Evolutionary conservation across 2,888 invertebrate species (phyloP).

Genomic region (Spicauda simplicius): DNA sequence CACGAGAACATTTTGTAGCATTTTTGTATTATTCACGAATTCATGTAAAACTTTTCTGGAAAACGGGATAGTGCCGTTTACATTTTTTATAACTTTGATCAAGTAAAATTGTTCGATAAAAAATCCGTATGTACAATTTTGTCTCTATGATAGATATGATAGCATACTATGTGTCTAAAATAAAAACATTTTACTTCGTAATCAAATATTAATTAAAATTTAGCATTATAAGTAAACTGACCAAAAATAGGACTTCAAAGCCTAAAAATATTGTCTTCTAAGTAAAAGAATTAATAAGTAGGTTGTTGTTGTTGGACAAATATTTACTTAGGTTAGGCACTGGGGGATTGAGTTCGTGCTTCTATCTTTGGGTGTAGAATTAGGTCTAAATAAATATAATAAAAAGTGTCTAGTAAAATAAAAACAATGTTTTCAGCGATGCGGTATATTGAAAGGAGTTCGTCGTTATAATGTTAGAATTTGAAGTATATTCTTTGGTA

Average conservation of each 20-base stretch:
- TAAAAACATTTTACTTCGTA: too few species aligned
- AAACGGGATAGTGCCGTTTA: background rate
- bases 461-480: too few species aligned
- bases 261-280: background rate
- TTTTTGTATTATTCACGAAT: conserved; percentile 9
- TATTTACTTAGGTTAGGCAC: background rate
- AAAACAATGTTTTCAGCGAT: background rate
- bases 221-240: too few species aligned
- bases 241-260: too few species aligned
- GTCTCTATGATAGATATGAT: too few species aligned
- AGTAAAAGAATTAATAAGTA: background rate
- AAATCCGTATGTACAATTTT: too few species aligned
- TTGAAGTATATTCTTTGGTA: too few species aligned
- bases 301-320: background rate
- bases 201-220: too few species aligned
- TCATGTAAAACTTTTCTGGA: background rate
- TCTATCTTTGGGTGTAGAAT: background rate
- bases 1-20: conserved; percentile 18
- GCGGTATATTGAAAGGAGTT: too few species aligned
- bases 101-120: too few species aligned
- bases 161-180: too few species aligned
- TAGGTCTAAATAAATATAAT: background rate
- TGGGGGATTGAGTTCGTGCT: background rate
- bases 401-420: background rate
- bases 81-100: too few species aligned